Evolutionary conservation across 1,140 invertebrate genomes (phyloP).

Genomic region (Homalodisca vitripennis): DNA sequence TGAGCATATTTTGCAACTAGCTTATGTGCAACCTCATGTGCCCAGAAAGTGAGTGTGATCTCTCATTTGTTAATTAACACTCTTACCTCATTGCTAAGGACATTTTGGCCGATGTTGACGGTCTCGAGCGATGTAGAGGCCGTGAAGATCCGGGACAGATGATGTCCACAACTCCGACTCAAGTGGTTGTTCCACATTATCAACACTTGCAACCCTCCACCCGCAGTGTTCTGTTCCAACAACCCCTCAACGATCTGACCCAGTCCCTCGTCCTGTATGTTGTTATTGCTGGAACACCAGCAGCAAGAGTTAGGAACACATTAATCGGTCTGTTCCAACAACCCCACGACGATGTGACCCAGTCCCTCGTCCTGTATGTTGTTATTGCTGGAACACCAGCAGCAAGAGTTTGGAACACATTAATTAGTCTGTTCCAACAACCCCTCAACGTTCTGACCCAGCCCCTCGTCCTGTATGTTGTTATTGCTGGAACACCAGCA

Average conservation of each 20-base stretch:
- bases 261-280: conserved; percentile 71
- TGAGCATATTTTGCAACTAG: no score
- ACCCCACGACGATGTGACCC: no score
- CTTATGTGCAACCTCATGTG: no score
- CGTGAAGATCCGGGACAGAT: conserved; percentile 61
- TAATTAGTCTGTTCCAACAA: conserved; percentile 64
- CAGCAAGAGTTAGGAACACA: conserved; percentile 59
- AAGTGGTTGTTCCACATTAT: conserved; percentile 86
- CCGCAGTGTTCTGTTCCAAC: conserved; percentile 57
- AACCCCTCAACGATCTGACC: conserved; percentile 70
- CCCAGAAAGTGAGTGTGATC: no score
- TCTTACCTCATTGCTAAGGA: conserved; percentile 63
- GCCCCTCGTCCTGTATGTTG: conserved; percentile 70
- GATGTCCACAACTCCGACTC: conserved; percentile 65
- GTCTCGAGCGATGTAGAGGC: conserved; percentile 63
- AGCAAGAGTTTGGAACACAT: conserved; percentile 86
- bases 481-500: conserved; percentile 68
- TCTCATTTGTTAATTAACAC: no score
- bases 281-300: conserved; percentile 65
- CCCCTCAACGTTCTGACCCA: conserved; percentile 68
- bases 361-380: no score
- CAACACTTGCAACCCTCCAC: conserved; percentile 69
- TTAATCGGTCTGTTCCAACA: conserved; percentile 65
- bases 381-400: no score
- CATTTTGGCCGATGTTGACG: conserved; percentile 73